A percentile compares a stretch with the other conserved stretches of the same genome.
phyloP scores from a whole-genome alignment of 2,113 vertebrate species.

The human region GRCh38 chrX:44356001-44356500 shows the following conservation, averaged over 20 bases:
- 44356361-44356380: constrained; percentile 20
- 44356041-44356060: background rate
- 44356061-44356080: background rate
- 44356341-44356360: background rate
- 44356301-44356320: background rate
- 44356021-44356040: background rate
- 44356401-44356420: constrained; percentile 8
- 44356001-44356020: too few relatives aligned
- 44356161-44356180: background rate
- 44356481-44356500: background rate
- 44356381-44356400: background rate
- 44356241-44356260: background rate
- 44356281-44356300: background rate
- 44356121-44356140: background rate
- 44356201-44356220: background rate
- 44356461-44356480: background rate
- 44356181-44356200: background rate
- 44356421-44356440: background rate
- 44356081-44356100: background rate
- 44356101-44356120: background rate
- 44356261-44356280: background rate
- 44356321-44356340: background rate
- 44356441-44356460: background rate
- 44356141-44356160: constrained; percentile 19
- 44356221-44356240: background rate